These are phyloP conservation scores for Oegoconia quadripuncta DNA, from an alignment of 2,888 invertebrate species.

Conservation along the genomic window DNA sequence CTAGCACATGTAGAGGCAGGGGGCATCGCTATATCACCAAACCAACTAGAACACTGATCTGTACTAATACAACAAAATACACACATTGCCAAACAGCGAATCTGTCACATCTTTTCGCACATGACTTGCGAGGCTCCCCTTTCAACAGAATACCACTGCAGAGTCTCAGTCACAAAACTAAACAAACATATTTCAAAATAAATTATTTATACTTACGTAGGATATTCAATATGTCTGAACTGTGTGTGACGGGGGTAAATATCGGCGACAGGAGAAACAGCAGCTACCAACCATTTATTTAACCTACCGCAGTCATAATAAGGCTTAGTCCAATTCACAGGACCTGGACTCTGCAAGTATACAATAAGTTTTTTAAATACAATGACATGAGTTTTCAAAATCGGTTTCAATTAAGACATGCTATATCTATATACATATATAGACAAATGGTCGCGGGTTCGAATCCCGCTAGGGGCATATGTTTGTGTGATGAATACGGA, in stretches of 20 bases:
- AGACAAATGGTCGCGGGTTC: not conserved
- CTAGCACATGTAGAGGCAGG: too few relatives aligned
- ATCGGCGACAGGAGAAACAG: slow-evolving; percentile 96
- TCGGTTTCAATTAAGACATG: not conserved
- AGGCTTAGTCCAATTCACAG: slow-evolving; percentile 95
- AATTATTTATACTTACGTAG: slow-evolving; percentile 82
- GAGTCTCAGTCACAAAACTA: not conserved
- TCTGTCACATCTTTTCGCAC: too few relatives aligned
- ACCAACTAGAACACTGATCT: too few relatives aligned
- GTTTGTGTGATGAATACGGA: too few relatives aligned
- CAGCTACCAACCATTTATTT: slow-evolving; percentile 97
- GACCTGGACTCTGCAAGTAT: slow-evolving; percentile 81
- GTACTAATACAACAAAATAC: too few relatives aligned
- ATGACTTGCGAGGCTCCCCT: too few relatives aligned
- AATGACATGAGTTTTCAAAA: not conserved
- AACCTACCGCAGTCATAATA: slow-evolving; percentile 98
- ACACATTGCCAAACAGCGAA: too few relatives aligned
- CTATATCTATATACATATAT: not conserved
- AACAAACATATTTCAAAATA: not conserved
- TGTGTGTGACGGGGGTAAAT: slow-evolving; percentile 96
- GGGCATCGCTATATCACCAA: too few relatives aligned
- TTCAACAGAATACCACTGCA: not conserved
- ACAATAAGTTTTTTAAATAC: slow-evolving; percentile 1
- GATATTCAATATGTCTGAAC: slow-evolving; percentile 95
- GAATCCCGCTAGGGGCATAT: too few relatives aligned